Conservation (phyloP, 1,140 invertebrate species). For the Ooceraea biroi region DNA sequence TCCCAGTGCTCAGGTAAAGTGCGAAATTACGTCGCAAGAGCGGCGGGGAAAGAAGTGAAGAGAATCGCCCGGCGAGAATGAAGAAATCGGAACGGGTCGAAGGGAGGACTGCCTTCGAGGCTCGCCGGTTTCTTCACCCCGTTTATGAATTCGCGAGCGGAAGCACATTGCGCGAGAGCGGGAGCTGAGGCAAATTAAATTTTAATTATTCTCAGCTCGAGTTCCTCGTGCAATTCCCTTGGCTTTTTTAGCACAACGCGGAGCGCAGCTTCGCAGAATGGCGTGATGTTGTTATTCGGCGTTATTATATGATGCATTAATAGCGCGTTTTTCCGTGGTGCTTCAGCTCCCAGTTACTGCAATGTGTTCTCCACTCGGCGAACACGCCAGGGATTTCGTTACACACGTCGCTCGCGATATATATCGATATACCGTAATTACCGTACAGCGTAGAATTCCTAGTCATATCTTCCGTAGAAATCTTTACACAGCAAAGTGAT, state of each 20-base stretch:
- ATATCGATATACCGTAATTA: not conserved
- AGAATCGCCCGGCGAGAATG: not conserved
- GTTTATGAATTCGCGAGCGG: not conserved
- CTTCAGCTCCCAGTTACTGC: not conserved
- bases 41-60: not conserved
- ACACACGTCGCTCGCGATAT: not conserved
- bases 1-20: constrained; percentile 90
- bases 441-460: not conserved
- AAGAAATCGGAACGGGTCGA: constrained; percentile 20
- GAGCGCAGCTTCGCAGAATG: no score
- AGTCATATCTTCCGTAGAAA: not conserved
- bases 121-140: not conserved
- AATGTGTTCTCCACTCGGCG: not conserved
- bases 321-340: not conserved
- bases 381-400: not conserved
- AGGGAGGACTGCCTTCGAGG: not conserved
- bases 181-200: not conserved
- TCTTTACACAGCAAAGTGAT: not conserved
- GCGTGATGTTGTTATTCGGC: not conserved
- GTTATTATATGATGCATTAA: no score
- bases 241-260: no score
- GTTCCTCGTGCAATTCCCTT: no score
- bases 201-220: not conserved
- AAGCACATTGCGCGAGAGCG: not conserved
- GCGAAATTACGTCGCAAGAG: constrained; percentile 51